Evolutionary conservation across 2,797 vertebrate genomes (phyloP).

Genomic region (Rhynchotus rufescens): DNA sequence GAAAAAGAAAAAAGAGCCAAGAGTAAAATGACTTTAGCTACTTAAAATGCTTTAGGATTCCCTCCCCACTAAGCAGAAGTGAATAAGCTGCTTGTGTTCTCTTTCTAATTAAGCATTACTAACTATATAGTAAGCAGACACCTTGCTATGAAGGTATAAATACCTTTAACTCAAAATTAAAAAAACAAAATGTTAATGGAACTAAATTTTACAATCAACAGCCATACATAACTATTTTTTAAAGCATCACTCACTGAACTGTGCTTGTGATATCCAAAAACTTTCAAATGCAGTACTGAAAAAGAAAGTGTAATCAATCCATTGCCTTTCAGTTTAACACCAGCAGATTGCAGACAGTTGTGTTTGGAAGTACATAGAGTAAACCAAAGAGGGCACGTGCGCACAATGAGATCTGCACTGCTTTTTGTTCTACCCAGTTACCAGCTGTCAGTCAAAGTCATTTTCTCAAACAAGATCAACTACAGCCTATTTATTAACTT

Average conservation of each 20-base stretch:
- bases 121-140: too few species aligned
- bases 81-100: background rate
- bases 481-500: background rate
- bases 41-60: background rate
- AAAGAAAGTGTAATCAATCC: background rate
- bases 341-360: background rate
- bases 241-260: background rate
- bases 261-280: background rate
- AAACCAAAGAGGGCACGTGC: background rate
- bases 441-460: background rate
- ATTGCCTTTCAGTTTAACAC: background rate
- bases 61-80: background rate
- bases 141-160: background rate
- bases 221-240: background rate
- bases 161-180: background rate
- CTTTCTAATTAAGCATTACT: background rate
- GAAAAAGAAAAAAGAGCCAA: background rate
- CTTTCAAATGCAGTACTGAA: background rate
- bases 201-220: background rate
- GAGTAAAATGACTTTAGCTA: background rate
- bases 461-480: background rate
- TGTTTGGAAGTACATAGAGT: background rate
- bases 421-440: background rate
- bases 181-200: background rate
- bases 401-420: background rate